Evolutionary conservation across 2,888 invertebrate species (phyloP), one percentile per base, ranked within the genome.

Genomic region (Heteropelma amictum): DNA sequence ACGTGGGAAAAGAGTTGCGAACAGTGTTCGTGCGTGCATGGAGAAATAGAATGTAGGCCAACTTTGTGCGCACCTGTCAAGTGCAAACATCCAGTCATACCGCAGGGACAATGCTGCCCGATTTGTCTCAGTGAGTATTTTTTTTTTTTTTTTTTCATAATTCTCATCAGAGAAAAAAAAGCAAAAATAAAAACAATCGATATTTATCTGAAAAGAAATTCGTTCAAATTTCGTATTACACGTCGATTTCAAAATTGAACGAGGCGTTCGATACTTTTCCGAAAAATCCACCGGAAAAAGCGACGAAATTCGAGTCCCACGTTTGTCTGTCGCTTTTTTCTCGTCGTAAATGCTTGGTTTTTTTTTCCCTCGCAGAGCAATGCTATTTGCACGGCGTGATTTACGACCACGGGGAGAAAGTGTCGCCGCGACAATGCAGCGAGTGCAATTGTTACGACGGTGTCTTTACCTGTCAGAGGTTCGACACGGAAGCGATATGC

Each of bases 1-100:
- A 93, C 93, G 71, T 97, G 97, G 97, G 93, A 94, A 89, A 92
- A 93, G 86, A 94, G 93, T 89, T 97, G 97, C 91, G 94, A 96
- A 88, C 93, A 94, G 85, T 97, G 97, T 92, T 93, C 95, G 88
- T 97, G 97, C 91, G 93, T 95, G 92, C 95, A 95, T 91, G 96
- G 97, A 56, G 94, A 94, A 85, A 94, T 96, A 80, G 93, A 94
- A 88, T 97, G 97, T 92, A 93, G 93, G 88, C 94, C 94, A 85
- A 93, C 94, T 77, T 93, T 94, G 89, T 97, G 97, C 91, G 94
- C 94, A 63, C 91, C 92, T 84, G 92, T 93, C 72, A 92, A 92
- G 81, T 97, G 97, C 91, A 95, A 94, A 90, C 93, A 95, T 89
- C 96, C 97, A 82, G 93, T 95, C 76, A 90, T 93, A 85, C 92